Conservation (phyloP, 2,888 invertebrate species). For the Cantharis lateralis region DNA sequence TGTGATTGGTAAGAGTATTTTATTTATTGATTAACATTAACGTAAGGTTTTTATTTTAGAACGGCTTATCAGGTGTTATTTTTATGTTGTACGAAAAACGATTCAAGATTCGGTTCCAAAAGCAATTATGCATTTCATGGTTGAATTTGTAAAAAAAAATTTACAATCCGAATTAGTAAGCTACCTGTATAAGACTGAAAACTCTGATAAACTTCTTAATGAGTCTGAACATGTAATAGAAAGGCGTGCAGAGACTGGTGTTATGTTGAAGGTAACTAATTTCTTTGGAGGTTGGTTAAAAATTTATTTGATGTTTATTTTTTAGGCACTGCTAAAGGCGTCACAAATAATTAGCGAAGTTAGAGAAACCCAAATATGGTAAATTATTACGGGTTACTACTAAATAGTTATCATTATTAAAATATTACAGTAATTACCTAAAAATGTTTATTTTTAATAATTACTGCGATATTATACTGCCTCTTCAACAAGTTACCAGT, state of each 20-base stretch:
- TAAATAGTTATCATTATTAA: not conserved
- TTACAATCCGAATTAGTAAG: slow-evolving; percentile 98
- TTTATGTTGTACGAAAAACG: slow-evolving; percentile 97
- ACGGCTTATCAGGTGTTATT: slow-evolving; percentile 95
- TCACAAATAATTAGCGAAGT: slow-evolving; percentile 98
- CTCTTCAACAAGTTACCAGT: not conserved
- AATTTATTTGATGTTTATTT: slow-evolving; percentile 38
- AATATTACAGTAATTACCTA: not conserved
- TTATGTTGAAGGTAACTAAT: slow-evolving; percentile 87
- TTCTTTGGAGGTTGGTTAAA: slow-evolving; percentile 22
- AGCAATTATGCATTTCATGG: slow-evolving; percentile 99
- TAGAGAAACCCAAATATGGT: slow-evolving; percentile 99
- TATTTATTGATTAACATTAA: not conserved
- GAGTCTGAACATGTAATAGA: slow-evolving; percentile 98
- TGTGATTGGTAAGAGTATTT: slow-evolving; percentile 80
- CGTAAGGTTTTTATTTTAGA: slow-evolving; percentile 61
- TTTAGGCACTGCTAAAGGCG: slow-evolving; percentile 93
- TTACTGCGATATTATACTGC: not conserved
- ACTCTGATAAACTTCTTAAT: slow-evolving; percentile 87
- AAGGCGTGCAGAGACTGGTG: slow-evolving; percentile 91
- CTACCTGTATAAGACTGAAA: slow-evolving; percentile 95
- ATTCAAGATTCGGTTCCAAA: slow-evolving; percentile 99
- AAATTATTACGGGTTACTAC: slow-evolving; percentile 42
- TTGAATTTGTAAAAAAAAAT: slow-evolving; percentile 97
- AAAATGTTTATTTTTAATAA: not conserved